A percentile compares a stretch with the other conserved stretches of the same genome.
Conservation (phyloP, 2,113 vertebrate species). For the Natator depressus region DNA sequence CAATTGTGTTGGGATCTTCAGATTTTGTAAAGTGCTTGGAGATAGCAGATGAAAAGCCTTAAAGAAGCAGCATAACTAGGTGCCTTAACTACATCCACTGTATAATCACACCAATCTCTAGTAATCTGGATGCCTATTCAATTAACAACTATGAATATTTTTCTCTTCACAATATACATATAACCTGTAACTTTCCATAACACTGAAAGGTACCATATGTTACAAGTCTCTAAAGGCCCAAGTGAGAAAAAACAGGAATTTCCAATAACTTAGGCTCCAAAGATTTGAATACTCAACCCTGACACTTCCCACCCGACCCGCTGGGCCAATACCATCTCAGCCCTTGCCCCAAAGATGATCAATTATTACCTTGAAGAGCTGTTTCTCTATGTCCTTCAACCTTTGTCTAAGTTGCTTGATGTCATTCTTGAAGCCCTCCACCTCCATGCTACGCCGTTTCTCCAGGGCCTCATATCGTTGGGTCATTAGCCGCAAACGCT, state of each 20-base stretch:
- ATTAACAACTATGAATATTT: not conserved
- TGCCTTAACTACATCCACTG: not conserved
- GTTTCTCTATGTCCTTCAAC: constrained; percentile 91
- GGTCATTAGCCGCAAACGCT: constrained; percentile 90
- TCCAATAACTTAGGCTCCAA: not conserved
- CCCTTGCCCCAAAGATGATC: not conserved
- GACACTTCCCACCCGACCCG: not conserved
- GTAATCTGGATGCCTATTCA: not conserved
- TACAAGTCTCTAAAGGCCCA: not conserved
- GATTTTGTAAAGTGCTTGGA: not conserved
- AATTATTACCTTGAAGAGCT: constrained; percentile 88
- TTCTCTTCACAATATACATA: not conserved
- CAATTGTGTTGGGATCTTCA: not conserved
- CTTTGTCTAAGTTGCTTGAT: constrained; percentile 90
- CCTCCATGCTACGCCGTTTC: constrained; percentile 90
- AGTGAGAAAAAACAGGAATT: not conserved
- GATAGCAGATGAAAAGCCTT: not conserved
- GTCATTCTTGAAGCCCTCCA: constrained; percentile 94
- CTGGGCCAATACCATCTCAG: not conserved
- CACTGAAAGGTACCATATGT: not conserved
- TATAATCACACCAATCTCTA: not conserved
- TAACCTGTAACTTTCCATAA: not conserved
- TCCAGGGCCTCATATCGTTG: constrained; percentile 92
- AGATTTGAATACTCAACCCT: not conserved
- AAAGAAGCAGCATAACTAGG: not conserved